phyloP scores from a whole-genome alignment of 2,113 vertebrate genomes.

The Antechinus flavipes region DNA sequence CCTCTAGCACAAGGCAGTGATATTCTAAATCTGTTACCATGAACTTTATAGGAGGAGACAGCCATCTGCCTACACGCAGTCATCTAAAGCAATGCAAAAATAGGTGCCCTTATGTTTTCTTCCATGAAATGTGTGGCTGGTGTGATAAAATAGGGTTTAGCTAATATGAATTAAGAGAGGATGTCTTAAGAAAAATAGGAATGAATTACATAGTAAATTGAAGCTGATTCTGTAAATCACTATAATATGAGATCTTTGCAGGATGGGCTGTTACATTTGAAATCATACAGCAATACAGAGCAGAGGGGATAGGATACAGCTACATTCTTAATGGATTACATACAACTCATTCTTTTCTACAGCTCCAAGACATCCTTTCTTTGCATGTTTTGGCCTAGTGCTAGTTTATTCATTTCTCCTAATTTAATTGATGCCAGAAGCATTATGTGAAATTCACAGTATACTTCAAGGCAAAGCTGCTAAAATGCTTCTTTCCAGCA shows the following conservation, averaged over 20 bases:
- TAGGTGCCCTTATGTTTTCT: constrained; percentile 20
- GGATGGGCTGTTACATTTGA: constrained; percentile 39
- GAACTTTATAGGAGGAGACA: constrained; percentile 81
- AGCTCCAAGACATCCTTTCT: not conserved
- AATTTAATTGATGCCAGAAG: constrained; percentile 33
- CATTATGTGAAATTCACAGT: constrained; percentile 19
- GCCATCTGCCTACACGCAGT: constrained; percentile 79
- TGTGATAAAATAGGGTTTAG: constrained; percentile 48
- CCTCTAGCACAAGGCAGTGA: constrained; percentile 63
- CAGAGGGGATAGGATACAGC: not conserved
- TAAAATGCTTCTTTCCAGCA: constrained; percentile 49
- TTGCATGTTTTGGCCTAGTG: not conserved
- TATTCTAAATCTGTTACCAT: constrained; percentile 80
- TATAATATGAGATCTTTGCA: constrained; percentile 18
- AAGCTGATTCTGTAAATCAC: constrained; percentile 49
- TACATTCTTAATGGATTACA: not conserved
- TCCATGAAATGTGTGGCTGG: not conserved
- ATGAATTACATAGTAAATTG: constrained; percentile 17
- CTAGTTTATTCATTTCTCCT: constrained; percentile 27
- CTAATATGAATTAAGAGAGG: constrained; percentile 55
- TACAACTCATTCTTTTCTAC: not conserved
- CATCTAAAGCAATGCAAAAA: constrained; percentile 66
- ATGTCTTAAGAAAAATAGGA: constrained; percentile 38
- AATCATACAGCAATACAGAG: not conserved
- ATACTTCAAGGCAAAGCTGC: constrained; percentile 46